phyloP scores from a whole-genome alignment of 2,797 vertebrate genomes.

The Morelia viridis region DNA sequence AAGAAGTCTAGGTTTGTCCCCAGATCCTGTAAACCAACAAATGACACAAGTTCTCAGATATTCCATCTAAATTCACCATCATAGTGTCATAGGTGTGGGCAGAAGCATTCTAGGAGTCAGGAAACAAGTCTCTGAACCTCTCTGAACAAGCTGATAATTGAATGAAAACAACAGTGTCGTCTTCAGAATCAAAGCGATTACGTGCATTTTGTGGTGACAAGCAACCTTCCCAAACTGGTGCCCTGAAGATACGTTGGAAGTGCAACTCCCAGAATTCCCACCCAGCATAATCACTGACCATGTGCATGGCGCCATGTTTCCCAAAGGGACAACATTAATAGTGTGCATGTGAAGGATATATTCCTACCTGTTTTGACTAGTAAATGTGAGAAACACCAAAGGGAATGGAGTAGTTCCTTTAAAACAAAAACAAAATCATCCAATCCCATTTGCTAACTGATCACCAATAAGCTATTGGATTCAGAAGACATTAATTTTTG shows the following conservation, averaged over 20 bases:
- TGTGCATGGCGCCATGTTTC: not conserved
- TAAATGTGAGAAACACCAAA: not conserved
- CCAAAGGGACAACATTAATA: not conserved
- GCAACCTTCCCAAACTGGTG: not conserved
- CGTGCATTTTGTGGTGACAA: not conserved
- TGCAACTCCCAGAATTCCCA: not conserved
- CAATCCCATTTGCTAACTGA: not conserved
- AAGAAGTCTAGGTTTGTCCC: not conserved
- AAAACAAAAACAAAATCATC: not conserved
- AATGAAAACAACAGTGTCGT: not conserved
- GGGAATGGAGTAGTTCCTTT: not conserved
- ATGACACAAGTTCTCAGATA: not conserved
- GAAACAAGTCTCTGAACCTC: not conserved
- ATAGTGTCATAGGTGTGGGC: not conserved
- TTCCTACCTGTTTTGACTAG: not conserved
- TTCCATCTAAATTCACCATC: not conserved
- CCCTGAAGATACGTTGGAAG: not conserved
- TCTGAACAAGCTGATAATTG: not conserved
- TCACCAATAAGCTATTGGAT: not conserved
- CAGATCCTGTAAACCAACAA: not conserved
- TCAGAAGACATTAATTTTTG: slow-evolving; percentile 8
- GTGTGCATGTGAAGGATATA: not conserved
- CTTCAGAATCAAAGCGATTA: not conserved
- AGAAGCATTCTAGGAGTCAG: not conserved
- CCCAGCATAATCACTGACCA: not conserved